phyloP scores from a whole-genome alignment of 2,797 vertebrate genomes.

The Coregonus sp. region DNA sequence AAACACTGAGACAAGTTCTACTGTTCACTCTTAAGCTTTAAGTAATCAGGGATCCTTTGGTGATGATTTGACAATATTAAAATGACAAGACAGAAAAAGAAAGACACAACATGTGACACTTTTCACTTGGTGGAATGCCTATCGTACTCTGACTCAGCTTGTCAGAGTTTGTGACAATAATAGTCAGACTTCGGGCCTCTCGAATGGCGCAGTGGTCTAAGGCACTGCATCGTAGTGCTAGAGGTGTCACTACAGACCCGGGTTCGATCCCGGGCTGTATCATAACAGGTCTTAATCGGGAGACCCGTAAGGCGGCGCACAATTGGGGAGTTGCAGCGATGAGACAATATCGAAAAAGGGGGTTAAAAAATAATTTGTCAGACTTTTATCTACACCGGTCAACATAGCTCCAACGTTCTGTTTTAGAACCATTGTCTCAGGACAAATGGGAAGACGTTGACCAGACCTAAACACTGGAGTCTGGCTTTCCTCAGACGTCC shows the following conservation, averaged over 20 bases:
- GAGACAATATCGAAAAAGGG: no score
- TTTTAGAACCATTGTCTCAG: slow-evolving; percentile 19
- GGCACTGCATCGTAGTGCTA: no score
- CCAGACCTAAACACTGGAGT: slow-evolving; percentile 53
- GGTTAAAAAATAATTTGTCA: no score
- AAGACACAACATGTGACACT: background rate
- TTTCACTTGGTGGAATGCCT: background rate
- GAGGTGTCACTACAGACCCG: no score
- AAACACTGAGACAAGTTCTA: background rate
- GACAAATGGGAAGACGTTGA: slow-evolving; percentile 45
- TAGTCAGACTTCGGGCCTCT: background rate
- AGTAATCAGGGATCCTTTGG: background rate
- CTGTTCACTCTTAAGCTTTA: slow-evolving; percentile 13
- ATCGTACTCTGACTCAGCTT: background rate
- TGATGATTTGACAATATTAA: background rate
- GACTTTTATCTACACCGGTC: no score
- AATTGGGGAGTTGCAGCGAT: no score
- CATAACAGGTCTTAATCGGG: no score
- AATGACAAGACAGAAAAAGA: background rate
- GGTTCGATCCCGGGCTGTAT: no score
- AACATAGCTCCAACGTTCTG: background rate
- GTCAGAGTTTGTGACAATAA: background rate
- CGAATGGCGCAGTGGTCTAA: no score
- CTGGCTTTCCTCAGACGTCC: slow-evolving; percentile 57
- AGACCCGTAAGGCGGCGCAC: no score